Evolutionary conservation across 2,113 vertebrate genomes (phyloP).

Genomic region (Todiramphus saurophagus): DNA sequence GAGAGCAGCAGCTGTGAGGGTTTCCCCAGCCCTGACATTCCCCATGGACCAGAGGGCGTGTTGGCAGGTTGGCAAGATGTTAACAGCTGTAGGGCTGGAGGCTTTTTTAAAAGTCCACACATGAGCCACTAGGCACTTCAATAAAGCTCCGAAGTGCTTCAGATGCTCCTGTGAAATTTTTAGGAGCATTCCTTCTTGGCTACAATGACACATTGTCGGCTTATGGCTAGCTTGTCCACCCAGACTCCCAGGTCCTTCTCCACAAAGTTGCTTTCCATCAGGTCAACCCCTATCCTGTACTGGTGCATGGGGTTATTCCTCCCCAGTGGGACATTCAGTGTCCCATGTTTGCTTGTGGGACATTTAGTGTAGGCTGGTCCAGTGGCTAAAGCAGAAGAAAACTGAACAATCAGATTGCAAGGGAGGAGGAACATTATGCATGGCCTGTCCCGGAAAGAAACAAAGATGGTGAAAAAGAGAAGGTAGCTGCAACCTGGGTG

Average conservation of each 20-base stretch:
- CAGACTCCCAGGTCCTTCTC: too few species aligned
- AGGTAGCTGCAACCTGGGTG: background rate
- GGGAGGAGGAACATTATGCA: background rate
- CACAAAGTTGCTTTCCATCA: too few species aligned
- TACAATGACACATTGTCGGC: too few species aligned
- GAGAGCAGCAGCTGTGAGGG: background rate
- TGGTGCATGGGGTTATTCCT: too few species aligned
- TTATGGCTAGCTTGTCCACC: too few species aligned
- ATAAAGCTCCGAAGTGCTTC: background rate
- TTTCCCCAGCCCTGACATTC: background rate
- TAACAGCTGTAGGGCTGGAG: background rate
- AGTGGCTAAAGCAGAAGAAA: background rate
- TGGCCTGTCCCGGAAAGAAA: background rate
- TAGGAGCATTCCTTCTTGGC: background rate
- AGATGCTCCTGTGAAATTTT: background rate
- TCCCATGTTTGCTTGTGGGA: background rate
- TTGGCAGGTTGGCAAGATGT: background rate
- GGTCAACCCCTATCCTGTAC: too few species aligned
- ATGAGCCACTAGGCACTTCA: background rate
- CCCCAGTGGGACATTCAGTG: too few species aligned
- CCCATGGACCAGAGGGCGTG: background rate
- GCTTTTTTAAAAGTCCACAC: background rate
- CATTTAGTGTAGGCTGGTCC: background rate
- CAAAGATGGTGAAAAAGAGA: background rate
- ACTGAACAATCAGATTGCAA: background rate